These are phyloP conservation scores for Tachycineta bicolor DNA, from an alignment of 2,113 vertebrate species.

Conservation along the genomic window DNA sequence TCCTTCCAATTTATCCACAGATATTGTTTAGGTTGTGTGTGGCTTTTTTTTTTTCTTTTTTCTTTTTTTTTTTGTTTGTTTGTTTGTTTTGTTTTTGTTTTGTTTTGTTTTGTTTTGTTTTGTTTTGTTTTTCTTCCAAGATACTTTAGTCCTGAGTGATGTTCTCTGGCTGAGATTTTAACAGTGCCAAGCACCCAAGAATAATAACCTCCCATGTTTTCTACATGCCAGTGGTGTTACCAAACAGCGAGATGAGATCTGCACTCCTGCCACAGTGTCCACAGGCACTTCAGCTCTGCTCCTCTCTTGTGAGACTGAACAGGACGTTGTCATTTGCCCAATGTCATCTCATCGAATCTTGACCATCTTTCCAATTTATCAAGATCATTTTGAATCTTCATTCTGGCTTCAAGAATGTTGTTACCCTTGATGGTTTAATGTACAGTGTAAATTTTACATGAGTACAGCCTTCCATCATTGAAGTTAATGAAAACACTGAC, in stretches of 20 bases:
- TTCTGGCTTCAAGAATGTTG: not conserved
- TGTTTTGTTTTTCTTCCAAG: not conserved
- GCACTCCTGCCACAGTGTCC: not conserved
- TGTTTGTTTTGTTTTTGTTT: not conserved
- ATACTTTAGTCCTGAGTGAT: not conserved
- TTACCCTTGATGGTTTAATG: constrained; percentile 10
- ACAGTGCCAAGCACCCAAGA: not conserved
- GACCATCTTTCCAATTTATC: not conserved
- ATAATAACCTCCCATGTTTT: not conserved
- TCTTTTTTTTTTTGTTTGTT: not conserved
- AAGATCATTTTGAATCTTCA: not conserved
- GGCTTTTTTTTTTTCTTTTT: not conserved
- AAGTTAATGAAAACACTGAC: constrained; percentile 9
- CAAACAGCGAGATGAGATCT: not conserved
- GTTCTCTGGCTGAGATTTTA: not conserved
- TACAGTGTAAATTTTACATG: not conserved
- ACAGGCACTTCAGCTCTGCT: not conserved
- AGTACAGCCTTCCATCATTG: not conserved
- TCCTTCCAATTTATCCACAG: not conserved
- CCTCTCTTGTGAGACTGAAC: not conserved
- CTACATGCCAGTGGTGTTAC: not conserved
- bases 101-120: no score
- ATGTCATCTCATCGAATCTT: not conserved
- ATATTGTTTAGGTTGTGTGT: not conserved
- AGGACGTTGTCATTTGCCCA: not conserved